Percentiles rank a stretch among this genome's conserved stretches.
Conservation (phyloP, 2,797 vertebrate species). For the Acomys russatus region DNA sequence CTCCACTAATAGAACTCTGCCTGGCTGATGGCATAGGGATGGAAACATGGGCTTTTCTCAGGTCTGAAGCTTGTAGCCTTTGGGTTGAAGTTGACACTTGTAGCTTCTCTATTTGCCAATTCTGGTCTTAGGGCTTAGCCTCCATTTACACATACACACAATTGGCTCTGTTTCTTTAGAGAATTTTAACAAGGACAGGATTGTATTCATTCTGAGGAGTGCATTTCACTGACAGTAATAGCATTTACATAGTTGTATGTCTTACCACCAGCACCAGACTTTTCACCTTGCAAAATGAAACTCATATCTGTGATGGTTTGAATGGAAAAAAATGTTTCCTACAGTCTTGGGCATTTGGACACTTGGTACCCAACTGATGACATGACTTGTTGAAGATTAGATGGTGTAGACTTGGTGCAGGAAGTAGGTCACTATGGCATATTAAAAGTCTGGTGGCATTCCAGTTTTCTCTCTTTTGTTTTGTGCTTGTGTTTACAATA, state of each 20-base stretch:
- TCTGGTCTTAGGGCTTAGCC: not conserved
- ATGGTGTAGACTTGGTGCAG: not conserved
- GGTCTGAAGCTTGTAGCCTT: not conserved
- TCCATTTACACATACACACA: not conserved
- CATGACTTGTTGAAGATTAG: not conserved
- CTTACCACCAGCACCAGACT: not conserved
- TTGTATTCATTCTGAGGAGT: not conserved
- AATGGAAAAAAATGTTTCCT: not conserved
- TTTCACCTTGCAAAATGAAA: not conserved
- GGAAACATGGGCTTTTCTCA: not conserved
- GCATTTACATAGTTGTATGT: not conserved
- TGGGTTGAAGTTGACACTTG: not conserved
- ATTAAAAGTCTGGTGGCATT: not conserved
- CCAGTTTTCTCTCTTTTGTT: not conserved
- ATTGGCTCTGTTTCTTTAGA: not conserved
- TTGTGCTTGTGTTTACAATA: not conserved
- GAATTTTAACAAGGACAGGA: not conserved
- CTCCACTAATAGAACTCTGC: not conserved
- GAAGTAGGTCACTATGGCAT: not conserved
- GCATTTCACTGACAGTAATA: not conserved
- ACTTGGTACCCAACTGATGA: not conserved
- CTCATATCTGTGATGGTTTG: not conserved
- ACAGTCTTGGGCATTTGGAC: not conserved
- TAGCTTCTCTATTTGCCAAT: not conserved
- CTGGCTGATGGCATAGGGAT: not conserved